Evolutionary conservation across 1,140 invertebrate species (phyloP).

Genomic region (Maconellicoccus hirsutus): DNA sequence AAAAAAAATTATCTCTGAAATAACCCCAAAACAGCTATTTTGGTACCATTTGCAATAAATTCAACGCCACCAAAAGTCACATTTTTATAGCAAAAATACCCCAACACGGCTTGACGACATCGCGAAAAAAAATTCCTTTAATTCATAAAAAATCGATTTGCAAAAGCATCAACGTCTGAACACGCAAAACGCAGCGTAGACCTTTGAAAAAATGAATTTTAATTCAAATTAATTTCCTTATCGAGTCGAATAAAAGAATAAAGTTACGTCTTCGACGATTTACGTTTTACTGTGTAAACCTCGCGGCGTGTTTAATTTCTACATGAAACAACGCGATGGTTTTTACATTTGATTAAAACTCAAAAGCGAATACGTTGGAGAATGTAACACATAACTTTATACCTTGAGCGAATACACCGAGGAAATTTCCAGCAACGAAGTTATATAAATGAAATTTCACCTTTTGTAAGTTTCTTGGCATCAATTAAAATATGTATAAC

Average conservation of each 20-base stretch:
- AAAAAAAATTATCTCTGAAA: no score
- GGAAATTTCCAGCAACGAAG: background rate
- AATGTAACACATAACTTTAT: background rate
- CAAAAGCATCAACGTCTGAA: background rate
- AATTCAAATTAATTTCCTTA: background rate
- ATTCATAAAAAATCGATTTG: background rate
- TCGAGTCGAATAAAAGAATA: background rate
- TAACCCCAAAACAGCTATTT: no score
- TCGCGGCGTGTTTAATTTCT: background rate
- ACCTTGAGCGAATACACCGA: background rate
- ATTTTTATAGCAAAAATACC: no score
- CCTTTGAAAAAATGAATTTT: background rate
- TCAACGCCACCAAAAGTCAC: no score
- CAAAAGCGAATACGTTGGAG: background rate
- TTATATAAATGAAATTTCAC: background rate
- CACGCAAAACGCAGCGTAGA: background rate
- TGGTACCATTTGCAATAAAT: no score
- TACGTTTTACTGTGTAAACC: background rate
- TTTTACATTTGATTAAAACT: background rate
- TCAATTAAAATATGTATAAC: background rate
- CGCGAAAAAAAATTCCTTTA: background rate
- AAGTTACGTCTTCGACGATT: background rate
- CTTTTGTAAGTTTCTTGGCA: background rate
- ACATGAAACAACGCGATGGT: background rate
- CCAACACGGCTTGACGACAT: no score